Evolutionary conservation across 2,888 invertebrate species (phyloP).

Genomic region (Limnephilus marmoratus): DNA sequence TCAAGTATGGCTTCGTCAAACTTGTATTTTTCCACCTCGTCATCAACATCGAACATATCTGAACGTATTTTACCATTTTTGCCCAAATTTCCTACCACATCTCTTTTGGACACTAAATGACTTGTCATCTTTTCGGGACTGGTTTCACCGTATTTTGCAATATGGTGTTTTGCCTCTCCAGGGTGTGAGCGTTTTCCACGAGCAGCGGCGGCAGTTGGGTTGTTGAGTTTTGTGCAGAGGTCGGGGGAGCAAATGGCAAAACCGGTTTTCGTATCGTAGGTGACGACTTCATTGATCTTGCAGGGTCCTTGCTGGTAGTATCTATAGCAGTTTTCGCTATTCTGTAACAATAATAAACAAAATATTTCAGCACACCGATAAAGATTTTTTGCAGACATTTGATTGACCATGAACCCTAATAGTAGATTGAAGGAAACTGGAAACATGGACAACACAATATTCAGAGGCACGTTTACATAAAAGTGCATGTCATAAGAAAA

Average conservation of each 20-base stretch:
- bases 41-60: constrained; percentile 8
- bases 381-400: not conserved
- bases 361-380: not conserved
- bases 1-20: constrained; percentile 6
- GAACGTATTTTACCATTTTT: not conserved
- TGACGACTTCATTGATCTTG: constrained; percentile 46
- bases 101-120: not conserved
- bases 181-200: not conserved
- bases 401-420: no score
- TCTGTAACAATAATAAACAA: constrained; percentile 44
- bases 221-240: constrained; percentile 44
- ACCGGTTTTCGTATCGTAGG: constrained; percentile 43
- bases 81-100: constrained; percentile 12
- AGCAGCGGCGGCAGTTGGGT: not conserved
- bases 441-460: no score
- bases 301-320: constrained; percentile 60
- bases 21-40: not conserved
- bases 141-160: constrained; percentile 34
- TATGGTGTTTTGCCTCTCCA: not conserved
- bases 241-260: constrained; percentile 53
- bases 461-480: no score
- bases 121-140: not conserved
- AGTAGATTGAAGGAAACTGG: no score
- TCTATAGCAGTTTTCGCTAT: constrained; percentile 49
- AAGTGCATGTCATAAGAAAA: no score